These are phyloP conservation scores for Samia ricini DNA, from an alignment of 1,140 invertebrate genomes.

Conservation along the genomic window DNA sequence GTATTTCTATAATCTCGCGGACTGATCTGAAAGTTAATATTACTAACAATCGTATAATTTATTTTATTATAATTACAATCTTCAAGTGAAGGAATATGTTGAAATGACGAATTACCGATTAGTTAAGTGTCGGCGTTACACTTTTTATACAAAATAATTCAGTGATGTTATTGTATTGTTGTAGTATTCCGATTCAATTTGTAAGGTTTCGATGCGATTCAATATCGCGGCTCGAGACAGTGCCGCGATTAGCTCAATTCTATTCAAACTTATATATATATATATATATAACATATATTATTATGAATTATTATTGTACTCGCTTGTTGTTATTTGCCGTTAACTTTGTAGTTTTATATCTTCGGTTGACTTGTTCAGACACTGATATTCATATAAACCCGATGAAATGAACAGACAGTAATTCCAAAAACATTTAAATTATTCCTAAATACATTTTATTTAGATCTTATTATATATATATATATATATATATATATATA, in stretches of 20 bases:
- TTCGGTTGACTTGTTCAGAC: constrained; percentile 24
- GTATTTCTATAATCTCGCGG: neutral
- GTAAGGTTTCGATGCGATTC: too few species aligned
- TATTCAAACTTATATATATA: constrained; percentile 70
- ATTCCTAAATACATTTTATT: too few species aligned
- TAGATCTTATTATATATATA: too few species aligned
- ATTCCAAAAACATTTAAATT: too few species aligned
- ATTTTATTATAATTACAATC: neutral
- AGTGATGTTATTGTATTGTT: too few species aligned
- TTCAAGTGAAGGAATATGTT: neutral
- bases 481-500: too few species aligned
- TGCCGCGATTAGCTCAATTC: constrained; percentile 73
- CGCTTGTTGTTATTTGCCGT: constrained; percentile 58
- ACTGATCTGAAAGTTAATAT: neutral
- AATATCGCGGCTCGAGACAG: too few species aligned
- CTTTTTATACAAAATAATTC: too few species aligned
- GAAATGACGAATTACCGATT: neutral
- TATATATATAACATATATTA: neutral
- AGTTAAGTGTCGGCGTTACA: too few species aligned
- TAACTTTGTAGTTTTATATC: constrained; percentile 25
- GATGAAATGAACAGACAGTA: neutral
- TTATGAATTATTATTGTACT: constrained; percentile 50
- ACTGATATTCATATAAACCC: neutral
- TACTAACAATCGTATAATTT: neutral
- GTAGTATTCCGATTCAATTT: too few species aligned